phyloP scores from a whole-genome alignment of 2,113 vertebrate genomes.

The Urocitellus parryii region DNA sequence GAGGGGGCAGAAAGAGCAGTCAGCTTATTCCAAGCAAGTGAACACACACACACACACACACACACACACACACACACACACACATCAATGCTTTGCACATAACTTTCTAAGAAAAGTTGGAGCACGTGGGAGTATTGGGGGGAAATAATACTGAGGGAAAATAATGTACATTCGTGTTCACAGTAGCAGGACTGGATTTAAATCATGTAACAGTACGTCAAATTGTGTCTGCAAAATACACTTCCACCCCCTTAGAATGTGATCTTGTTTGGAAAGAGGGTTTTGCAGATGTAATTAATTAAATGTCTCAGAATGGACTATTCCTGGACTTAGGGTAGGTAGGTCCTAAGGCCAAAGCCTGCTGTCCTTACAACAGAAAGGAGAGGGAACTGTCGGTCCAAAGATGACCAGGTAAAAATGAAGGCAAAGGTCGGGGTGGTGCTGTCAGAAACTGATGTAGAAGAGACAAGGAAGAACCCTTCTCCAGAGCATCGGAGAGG shows the following conservation, averaged over 20 bases:
- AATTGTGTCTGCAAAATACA: neutral
- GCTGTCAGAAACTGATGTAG: neutral
- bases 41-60: neutral
- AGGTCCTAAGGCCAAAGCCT: neutral
- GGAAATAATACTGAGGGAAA: neutral
- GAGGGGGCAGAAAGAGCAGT: neutral
- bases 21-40: neutral
- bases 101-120: constrained; percentile 26
- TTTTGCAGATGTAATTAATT: neutral
- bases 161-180: neutral
- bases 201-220: neutral
- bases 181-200: neutral
- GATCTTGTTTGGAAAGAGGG: neutral
- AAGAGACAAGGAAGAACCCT: neutral
- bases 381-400: neutral
- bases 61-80: neutral
- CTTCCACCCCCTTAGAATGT: neutral
- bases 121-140: neutral
- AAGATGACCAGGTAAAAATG: neutral
- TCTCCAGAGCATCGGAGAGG: neutral
- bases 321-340: neutral
- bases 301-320: neutral
- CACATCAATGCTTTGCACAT: neutral
- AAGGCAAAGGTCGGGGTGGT: neutral
- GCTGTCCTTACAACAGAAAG: neutral